These are phyloP conservation scores for Syngnathoides biaculeatus DNA, from an alignment of 2,113 vertebrate species.

Conservation along the genomic window DNA sequence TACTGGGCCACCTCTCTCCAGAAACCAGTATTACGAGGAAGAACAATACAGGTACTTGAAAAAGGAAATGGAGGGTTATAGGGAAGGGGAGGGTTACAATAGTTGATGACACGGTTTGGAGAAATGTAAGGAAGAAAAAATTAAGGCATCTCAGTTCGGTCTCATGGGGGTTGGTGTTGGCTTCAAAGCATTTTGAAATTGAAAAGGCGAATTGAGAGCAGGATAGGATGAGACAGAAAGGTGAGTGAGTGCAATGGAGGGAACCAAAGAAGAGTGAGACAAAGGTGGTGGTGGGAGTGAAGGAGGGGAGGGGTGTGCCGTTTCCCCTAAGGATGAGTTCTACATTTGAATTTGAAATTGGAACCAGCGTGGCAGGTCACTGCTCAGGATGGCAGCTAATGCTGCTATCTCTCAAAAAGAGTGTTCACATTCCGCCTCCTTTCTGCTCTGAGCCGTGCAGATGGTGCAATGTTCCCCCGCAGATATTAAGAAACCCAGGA, in stretches of 20 bases:
- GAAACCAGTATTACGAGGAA: constrained; percentile 61
- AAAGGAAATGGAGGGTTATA: constrained; percentile 42
- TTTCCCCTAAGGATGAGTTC: constrained; percentile 53
- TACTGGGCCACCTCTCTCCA: constrained; percentile 64
- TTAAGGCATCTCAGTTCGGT: constrained; percentile 52
- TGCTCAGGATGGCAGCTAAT: constrained; percentile 52
- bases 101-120: constrained; percentile 56
- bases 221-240: constrained; percentile 47
- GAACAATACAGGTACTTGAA: constrained; percentile 52
- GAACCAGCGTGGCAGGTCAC: constrained; percentile 59
- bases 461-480: constrained; percentile 68
- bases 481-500: constrained; percentile 70
- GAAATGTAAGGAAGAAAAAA: constrained; percentile 45
- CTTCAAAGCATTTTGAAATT: constrained; percentile 68
- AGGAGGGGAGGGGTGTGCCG: constrained; percentile 28
- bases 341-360: constrained; percentile 65
- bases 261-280: constrained; percentile 27
- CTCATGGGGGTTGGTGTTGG: constrained; percentile 42
- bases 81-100: constrained; percentile 11
- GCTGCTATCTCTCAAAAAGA: constrained; percentile 35
- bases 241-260: constrained; percentile 19
- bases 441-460: constrained; percentile 56
- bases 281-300: constrained; percentile 19
- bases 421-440: constrained; percentile 20
- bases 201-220: constrained; percentile 60